Percentiles rank a stretch among this genome's conserved stretches.
Evolutionary conservation across 92 coral and sea anemone genomes (phyloP).

Genomic region (Parazoanthus swiftii): DNA sequence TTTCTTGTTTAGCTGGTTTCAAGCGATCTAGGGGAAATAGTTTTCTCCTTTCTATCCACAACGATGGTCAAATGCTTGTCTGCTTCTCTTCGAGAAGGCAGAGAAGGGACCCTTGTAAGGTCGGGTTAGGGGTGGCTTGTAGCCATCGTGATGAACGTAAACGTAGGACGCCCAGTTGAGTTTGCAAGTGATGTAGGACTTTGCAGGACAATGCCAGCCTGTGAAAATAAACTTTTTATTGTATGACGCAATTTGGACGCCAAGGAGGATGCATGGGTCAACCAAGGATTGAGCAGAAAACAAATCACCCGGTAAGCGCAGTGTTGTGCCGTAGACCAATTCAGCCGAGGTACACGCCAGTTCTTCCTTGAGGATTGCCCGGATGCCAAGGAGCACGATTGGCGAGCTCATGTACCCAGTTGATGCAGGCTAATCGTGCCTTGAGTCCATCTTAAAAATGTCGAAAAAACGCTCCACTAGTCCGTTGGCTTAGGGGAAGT

Average conservation of each 20-base stretch:
- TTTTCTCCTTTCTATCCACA: slow-evolving; percentile 5
- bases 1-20: slow-evolving; percentile 2
- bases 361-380: background rate
- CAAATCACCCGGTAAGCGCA: too few species aligned
- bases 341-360: too few species aligned
- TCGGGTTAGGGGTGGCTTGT: too few species aligned
- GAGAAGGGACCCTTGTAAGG: background rate
- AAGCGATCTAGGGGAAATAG: background rate
- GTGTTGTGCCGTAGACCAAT: too few species aligned
- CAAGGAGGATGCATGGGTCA: background rate
- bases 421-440: background rate
- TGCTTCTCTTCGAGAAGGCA: background rate
- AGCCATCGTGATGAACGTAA: background rate
- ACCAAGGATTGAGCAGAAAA: background rate
- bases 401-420: background rate
- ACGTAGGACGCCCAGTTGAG: background rate
- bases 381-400: background rate
- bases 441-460: background rate
- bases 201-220: background rate
- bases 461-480: background rate
- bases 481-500: background rate
- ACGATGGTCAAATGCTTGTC: slow-evolving; percentile 2
- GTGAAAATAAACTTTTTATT: background rate
- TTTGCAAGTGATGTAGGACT: background rate
- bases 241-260: background rate